phyloP scores from a whole-genome alignment of 1,140 invertebrate genomes.

The Nixonia krombeini region DNA sequence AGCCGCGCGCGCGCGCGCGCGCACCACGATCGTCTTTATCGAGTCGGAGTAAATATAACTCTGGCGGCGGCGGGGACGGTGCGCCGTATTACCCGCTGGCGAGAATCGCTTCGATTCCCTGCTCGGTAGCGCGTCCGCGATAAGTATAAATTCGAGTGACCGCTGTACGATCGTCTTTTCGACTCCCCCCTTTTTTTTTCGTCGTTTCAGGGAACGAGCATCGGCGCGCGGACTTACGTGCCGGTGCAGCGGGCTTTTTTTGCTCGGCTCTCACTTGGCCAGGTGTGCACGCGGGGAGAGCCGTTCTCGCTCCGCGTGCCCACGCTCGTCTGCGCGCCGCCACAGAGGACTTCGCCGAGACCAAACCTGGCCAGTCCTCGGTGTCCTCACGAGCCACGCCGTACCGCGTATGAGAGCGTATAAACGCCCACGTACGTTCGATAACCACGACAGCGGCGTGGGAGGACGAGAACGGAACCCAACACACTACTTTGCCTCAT shows the following conservation, averaged over 20 bases:
- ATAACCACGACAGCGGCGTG: conserved; percentile 40
- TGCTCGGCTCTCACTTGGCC: conserved; percentile 46
- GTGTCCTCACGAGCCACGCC: conserved; percentile 30
- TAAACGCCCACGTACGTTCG: conserved; percentile 36
- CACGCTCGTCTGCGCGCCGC: conserved; percentile 42
- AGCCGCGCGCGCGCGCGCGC: no score
- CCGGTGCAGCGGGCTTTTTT: conserved; percentile 39
- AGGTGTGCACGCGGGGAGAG: conserved; percentile 50
- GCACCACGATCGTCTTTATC: no score
- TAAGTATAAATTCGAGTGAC: no score
- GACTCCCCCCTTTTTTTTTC: no score
- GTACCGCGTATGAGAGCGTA: conserved; percentile 37
- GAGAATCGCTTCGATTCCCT: no score
- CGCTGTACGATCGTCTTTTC: no score
- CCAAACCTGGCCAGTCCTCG: conserved; percentile 35
- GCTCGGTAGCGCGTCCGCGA: no score
- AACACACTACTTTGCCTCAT: conserved; percentile 31
- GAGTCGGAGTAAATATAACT: no score
- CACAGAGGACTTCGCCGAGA: conserved; percentile 25
- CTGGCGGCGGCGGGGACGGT: no score
- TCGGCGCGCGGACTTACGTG: no score
- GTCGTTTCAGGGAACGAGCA: no score
- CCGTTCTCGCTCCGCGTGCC: conserved; percentile 42
- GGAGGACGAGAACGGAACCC: conserved; percentile 20
- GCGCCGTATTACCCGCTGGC: no score